Conservation (phyloP, 2,797 vertebrate species). For the Neosalanx taihuensis region DNA sequence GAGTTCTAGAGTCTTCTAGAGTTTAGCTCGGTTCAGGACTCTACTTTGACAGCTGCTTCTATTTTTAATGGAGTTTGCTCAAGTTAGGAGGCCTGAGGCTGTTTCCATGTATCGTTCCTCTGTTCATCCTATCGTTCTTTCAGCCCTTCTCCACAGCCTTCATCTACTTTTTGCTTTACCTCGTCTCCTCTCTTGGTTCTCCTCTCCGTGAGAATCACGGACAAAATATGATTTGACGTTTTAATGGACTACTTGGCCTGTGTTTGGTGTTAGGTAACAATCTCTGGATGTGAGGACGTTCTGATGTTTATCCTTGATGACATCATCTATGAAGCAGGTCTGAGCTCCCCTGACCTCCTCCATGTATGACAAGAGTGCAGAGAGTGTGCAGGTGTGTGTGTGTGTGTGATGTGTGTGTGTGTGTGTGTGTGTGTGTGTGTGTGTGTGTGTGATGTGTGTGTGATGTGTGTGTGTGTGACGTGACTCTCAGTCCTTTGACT, state of each 20-base stretch:
- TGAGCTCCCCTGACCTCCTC: neutral
- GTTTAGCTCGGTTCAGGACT: neutral
- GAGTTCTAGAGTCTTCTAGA: too few relatives aligned
- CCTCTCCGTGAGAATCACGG: neutral
- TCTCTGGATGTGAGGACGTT: neutral
- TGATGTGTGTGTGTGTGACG: neutral
- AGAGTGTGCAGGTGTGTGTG: neutral
- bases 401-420: neutral
- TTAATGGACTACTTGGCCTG: neutral
- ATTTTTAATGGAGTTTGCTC: slow-evolving; percentile 41
- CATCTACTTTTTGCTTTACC: neutral
- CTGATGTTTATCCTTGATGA: slow-evolving; percentile 3
- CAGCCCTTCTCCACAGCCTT: neutral
- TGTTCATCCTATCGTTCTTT: slow-evolving; percentile 2
- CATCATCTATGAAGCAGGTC: neutral
- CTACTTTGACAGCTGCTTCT: slow-evolving; percentile 33
- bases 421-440: neutral
- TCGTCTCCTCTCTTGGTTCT: neutral
- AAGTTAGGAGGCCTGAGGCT: slow-evolving; percentile 45
- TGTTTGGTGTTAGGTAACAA: neutral
- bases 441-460: neutral
- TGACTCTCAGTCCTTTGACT: neutral
- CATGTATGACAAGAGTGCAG: neutral
- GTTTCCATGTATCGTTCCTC: slow-evolving; percentile 4
- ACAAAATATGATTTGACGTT: neutral